Evolutionary conservation across 2,113 vertebrate species (phyloP).

Genomic region (Pseudolaguvia tuberculata): DNA sequence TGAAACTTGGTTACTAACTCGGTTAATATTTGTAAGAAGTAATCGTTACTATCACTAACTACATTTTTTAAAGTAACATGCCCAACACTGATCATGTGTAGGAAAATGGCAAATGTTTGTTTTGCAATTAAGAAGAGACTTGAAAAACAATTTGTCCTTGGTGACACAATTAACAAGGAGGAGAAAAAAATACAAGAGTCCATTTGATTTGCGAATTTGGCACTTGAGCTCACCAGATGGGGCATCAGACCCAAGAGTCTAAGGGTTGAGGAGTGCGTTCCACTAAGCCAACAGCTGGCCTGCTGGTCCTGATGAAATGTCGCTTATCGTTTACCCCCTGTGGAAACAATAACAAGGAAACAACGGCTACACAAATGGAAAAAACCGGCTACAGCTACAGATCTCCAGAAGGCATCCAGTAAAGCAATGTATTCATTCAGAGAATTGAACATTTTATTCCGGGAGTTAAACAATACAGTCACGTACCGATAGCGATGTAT

Average conservation of each 20-base stretch:
- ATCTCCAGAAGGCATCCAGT: neutral
- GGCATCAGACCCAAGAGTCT: slow-evolving; percentile 73
- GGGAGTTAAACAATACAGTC: neutral
- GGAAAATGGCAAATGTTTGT: neutral
- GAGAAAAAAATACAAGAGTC: neutral
- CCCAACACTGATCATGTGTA: neutral
- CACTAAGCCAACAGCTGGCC: slow-evolving; percentile 72
- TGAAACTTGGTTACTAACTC: no score
- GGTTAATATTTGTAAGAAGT: no score
- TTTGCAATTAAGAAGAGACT: neutral
- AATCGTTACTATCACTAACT: no score
- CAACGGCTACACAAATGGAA: neutral
- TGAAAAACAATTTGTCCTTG: neutral
- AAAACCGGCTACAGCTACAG: neutral
- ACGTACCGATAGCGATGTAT: neutral
- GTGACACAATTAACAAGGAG: neutral
- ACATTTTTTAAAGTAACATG: no score
- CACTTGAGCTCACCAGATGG: slow-evolving; percentile 40
- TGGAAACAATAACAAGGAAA: slow-evolving; percentile 2
- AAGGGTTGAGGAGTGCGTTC: slow-evolving; percentile 73
- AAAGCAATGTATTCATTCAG: neutral
- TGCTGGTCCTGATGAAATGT: slow-evolving; percentile 71
- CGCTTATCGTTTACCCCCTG: slow-evolving; percentile 69
- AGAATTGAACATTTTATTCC: neutral
- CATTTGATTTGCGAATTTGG: slow-evolving; percentile 21